phyloP scores from a whole-genome alignment of 37 sponge, comb jelly and placozoan species.

The Cliona cf. orientalis region DNA sequence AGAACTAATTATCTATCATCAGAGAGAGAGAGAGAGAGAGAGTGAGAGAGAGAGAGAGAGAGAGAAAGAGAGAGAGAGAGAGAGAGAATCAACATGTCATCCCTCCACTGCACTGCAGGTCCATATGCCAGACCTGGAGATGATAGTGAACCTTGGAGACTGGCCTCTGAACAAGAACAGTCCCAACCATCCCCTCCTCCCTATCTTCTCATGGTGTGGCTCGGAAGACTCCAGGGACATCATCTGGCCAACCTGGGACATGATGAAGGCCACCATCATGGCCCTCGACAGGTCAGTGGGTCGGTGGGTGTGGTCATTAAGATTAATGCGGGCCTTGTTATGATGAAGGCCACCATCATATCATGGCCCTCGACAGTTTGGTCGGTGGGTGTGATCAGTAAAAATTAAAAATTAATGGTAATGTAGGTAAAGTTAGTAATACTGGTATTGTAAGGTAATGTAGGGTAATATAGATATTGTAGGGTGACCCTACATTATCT shows the following conservation, averaged over 20 bases:
- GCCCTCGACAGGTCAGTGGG: conserved; percentile 83
- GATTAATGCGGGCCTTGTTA: background rate
- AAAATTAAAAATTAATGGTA: too few species aligned
- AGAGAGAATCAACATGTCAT: too few species aligned
- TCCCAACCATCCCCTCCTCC: conserved; percentile 40
- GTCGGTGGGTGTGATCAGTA: conserved; percentile 5
- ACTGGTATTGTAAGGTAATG: too few species aligned
- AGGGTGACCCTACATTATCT: too few species aligned
- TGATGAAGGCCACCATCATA: background rate
- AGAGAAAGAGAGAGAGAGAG: too few species aligned
- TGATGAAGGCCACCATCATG: conserved; percentile 85
- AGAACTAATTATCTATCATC: too few species aligned
- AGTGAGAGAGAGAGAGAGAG: too few species aligned
- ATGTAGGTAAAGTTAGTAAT: too few species aligned
- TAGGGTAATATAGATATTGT: too few species aligned
- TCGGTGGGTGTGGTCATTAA: too few species aligned
- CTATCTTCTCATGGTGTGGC: conserved; percentile 97
- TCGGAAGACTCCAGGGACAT: conserved; percentile 85
- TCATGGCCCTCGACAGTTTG: background rate
- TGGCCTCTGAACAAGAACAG: conserved; percentile 83
- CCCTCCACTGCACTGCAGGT: conserved; percentile 50
- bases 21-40: too few species aligned
- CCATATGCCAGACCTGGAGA: conserved; percentile 92
- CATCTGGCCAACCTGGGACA: conserved; percentile 95
- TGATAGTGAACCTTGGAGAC: conserved; percentile 94